These are phyloP conservation scores for Gallinago media DNA, from an alignment of 2,113 vertebrate genomes.

Conservation along the genomic window DNA sequence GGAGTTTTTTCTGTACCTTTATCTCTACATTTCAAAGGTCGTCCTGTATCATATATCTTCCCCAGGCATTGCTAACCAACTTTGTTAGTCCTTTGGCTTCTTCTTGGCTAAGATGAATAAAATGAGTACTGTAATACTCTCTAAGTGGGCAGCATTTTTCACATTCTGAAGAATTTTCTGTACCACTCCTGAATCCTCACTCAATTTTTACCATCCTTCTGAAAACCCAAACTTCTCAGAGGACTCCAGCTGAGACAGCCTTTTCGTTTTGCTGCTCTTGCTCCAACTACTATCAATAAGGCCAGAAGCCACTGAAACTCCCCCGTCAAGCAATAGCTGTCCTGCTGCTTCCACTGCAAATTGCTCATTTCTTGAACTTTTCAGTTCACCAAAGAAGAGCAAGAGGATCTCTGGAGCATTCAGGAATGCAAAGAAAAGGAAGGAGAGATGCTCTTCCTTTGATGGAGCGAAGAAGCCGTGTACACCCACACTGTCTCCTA, in stretches of 20 bases:
- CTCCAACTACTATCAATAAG: neutral
- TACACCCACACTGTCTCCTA: neutral
- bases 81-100: neutral
- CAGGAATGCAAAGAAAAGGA: neutral
- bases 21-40: neutral
- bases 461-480: neutral
- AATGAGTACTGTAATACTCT: neutral
- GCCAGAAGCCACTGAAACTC: slow-evolving; percentile 14
- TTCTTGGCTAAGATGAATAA: neutral
- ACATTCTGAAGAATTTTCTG: neutral
- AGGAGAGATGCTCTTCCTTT: neutral
- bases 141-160: slow-evolving; percentile 1
- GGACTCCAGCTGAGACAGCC: slow-evolving; percentile 14
- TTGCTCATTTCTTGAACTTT: slow-evolving; percentile 28
- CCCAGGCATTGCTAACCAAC: neutral
- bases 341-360: slow-evolving; percentile 20
- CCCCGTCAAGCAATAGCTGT: neutral
- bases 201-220: slow-evolving; percentile 6
- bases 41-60: neutral
- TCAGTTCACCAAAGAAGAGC: neutral
- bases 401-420: neutral
- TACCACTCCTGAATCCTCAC: neutral
- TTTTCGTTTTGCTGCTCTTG: slow-evolving; percentile 15
- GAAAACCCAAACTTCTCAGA: slow-evolving; percentile 2
- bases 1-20: neutral